phyloP scores from a whole-genome alignment of 2,888 invertebrate genomes.

The Mesodorylaimus sp. region DNA sequence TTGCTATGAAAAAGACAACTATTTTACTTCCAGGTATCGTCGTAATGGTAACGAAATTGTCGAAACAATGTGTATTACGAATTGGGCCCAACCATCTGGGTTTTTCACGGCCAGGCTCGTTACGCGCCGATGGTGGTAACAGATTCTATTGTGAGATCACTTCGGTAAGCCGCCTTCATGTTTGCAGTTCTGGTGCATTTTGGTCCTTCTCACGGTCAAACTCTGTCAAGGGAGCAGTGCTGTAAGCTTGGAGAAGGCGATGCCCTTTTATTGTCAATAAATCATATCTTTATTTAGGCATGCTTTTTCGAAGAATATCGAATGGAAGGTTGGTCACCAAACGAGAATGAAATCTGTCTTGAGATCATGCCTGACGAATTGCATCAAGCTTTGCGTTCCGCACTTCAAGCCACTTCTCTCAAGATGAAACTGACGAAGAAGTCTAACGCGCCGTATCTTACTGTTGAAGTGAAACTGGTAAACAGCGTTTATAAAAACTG shows the following conservation, averaged over 20 bases:
- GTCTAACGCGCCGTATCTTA: not conserved
- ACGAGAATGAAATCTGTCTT: not conserved
- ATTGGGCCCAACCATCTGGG: not conserved
- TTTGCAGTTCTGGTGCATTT: too few relatives aligned
- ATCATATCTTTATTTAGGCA: not conserved
- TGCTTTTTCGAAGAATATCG: constrained; percentile 1
- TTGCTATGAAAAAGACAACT: not conserved
- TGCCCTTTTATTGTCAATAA: not conserved
- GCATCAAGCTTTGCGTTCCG: not conserved
- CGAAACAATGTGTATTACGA: not conserved
- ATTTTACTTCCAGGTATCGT: not conserved
- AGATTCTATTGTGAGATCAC: too few relatives aligned
- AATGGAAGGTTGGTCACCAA: not conserved
- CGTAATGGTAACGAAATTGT: not conserved
- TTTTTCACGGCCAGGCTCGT: not conserved
- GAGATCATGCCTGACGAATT: not conserved
- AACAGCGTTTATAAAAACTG: too few relatives aligned
- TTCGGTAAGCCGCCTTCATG: too few relatives aligned
- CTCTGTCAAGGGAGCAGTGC: too few relatives aligned
- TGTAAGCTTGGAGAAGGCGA: too few relatives aligned
- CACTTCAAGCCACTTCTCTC: not conserved
- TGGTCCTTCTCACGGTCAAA: too few relatives aligned
- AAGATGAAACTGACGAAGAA: not conserved
- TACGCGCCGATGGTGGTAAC: too few relatives aligned
- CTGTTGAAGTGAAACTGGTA: not conserved